A percentile compares a stretch with the other conserved stretches of the same genome.
These are phyloP conservation scores for Dryobates pubescens DNA, from an alignment of 2,797 vertebrate genomes.

Conservation along the genomic window DNA sequence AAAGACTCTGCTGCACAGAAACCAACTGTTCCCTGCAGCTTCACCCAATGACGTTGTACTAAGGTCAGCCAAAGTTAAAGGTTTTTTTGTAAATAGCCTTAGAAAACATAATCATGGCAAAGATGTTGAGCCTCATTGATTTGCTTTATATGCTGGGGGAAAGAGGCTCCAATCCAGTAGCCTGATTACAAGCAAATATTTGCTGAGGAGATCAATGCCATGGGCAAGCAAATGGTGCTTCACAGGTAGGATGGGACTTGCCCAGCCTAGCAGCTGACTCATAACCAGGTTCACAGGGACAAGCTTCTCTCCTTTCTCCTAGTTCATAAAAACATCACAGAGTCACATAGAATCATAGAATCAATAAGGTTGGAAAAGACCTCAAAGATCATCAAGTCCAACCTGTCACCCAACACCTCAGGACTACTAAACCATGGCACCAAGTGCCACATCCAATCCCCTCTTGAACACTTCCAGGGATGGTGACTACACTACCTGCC, in stretches of 20 bases:
- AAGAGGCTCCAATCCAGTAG: neutral
- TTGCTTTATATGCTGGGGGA: neutral
- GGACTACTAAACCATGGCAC: no score
- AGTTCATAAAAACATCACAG: neutral
- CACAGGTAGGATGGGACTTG: neutral
- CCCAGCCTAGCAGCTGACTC: neutral
- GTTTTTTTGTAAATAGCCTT: slow-evolving; percentile 46
- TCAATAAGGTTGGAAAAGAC: no score
- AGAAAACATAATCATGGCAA: slow-evolving; percentile 25
- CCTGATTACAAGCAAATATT: neutral
- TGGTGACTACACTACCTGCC: no score
- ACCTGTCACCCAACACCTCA: no score
- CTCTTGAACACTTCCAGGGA: no score
- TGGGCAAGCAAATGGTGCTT: neutral
- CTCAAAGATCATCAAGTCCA: no score
- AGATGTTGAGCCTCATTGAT: slow-evolving; percentile 20
- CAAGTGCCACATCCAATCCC: no score
- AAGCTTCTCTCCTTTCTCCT: neutral
- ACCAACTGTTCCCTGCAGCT: slow-evolving; percentile 55
- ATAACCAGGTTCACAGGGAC: neutral
- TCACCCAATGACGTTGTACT: slow-evolving; percentile 1
- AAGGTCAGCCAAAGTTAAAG: slow-evolving; percentile 67
- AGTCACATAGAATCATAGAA: no score
- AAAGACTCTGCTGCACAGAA: slow-evolving; percentile 48
- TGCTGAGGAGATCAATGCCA: neutral